These are phyloP conservation scores for Falco naumanni DNA, from an alignment of 2,797 vertebrate species.

Conservation along the genomic window DNA sequence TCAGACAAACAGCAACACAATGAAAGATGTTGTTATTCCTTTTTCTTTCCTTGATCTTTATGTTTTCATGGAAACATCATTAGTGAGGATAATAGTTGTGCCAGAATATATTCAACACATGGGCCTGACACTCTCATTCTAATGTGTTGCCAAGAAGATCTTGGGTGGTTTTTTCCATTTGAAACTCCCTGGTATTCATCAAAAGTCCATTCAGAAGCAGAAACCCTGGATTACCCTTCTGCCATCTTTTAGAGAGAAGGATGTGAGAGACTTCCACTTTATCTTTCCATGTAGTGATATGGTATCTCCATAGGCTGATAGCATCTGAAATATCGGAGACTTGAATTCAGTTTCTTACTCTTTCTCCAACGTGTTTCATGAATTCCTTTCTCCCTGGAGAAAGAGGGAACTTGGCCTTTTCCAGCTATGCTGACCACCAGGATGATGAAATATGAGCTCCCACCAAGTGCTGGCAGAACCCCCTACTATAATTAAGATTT, in stretches of 20 bases:
- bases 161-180: not conserved
- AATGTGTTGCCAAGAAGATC: not conserved
- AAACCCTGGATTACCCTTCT: not conserved
- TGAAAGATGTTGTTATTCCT: slow-evolving; percentile 62
- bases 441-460: not conserved
- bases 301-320: not conserved
- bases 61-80: slow-evolving; percentile 51
- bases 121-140: slow-evolving; percentile 20
- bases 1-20: slow-evolving; percentile 65
- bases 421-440: not conserved
- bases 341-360: not conserved
- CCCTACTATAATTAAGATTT: not conserved
- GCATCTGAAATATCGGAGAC: not conserved
- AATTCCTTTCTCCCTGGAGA: not conserved
- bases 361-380: not conserved
- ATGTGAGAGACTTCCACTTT: not conserved
- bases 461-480: not conserved
- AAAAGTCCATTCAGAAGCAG: not conserved
- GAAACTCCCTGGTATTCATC: not conserved
- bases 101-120: slow-evolving; percentile 52
- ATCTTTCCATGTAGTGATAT: not conserved
- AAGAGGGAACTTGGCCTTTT: not conserved
- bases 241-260: not conserved
- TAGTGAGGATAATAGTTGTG: slow-evolving; percentile 46
- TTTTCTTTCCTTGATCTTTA: slow-evolving; percentile 60